These are phyloP conservation scores for Hypomecis punctinalis DNA, from an alignment of 2,888 invertebrate genomes.

Conservation along the genomic window DNA sequence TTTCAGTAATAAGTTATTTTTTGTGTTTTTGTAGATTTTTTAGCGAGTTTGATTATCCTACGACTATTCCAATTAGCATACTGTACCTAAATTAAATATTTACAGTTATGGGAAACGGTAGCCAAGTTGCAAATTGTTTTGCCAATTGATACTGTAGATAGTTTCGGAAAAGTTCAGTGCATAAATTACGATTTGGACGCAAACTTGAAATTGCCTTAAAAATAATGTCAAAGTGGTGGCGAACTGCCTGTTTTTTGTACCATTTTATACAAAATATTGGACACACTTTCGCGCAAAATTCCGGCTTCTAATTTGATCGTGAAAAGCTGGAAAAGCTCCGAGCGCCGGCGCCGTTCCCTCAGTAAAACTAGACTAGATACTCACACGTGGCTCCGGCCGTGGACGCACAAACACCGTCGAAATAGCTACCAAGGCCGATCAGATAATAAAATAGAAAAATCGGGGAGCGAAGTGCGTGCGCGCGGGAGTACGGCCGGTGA, in stretches of 20 bases:
- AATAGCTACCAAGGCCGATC: conserved; percentile 68
- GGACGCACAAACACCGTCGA: conserved; percentile 55
- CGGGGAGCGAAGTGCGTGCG: conserved; percentile 39
- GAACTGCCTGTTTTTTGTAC: background rate
- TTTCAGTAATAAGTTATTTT: too few relatives aligned
- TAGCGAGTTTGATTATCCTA: too few relatives aligned
- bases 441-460: conserved; percentile 51
- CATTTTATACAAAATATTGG: background rate
- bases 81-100: too few relatives aligned
- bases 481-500: conserved; percentile 32
- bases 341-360: conserved; percentile 10
- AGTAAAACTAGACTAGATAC: conserved; percentile 50
- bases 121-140: too few relatives aligned
- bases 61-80: too few relatives aligned
- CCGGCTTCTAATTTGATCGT: background rate
- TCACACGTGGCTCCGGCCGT: conserved; percentile 57
- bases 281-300: conserved; percentile 1
- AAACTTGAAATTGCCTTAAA: background rate
- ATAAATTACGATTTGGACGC: too few relatives aligned
- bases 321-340: conserved; percentile 4
- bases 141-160: too few relatives aligned
- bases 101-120: too few relatives aligned
- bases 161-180: too few relatives aligned
- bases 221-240: background rate
- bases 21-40: too few relatives aligned